Base-by-base conservation (phyloP, 2,888 invertebrate species). In the Steromphala cineraria region DNA sequence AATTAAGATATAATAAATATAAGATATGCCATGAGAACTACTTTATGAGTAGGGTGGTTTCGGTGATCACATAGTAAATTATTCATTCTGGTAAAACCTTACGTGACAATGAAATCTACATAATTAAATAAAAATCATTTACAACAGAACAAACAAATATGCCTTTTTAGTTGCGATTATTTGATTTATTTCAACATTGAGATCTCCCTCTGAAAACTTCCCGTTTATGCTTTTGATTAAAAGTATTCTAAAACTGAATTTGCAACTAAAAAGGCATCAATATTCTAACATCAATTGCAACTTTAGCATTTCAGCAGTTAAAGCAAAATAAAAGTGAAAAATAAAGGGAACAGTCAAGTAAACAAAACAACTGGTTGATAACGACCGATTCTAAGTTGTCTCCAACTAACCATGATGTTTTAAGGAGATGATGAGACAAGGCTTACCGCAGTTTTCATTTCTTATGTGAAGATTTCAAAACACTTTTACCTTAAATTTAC, bases 71-170 rank as follows among this genome's bases (percentile, higher is more conserved):
- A 71, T 71, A 17, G 40, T 36, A 40, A n/a, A 24, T 62, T 62
- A 28, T 62, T 28, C 62, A 28, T 13, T 7, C 10, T 46, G 46
- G 46, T 46, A 46, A 46, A 46, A 46, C 13, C 13, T 46, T 5
- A 46, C 13, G 62, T 36, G 71, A n/a, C 28, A 40, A 36, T 71
- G 71, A 36, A 36, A 19, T 71, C 40, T 71, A 71, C 40, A 71
- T 40, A 71, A 71, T 2, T 62, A 36, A 71, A 31, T 36, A 36
- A 71, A 71, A 71, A 71, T 28, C 31, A 71, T 71, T 31, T 71
- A 71, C 71, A 71, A 71, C 71, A 71, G 24, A 71, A 71, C 71
- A 71, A 71, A 71, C 71, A 71, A 36, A 71, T 17, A 71, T 71
- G 71, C 71, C 71, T 40, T 71, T 71, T 40, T 19, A 40, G 62